A percentile compares a stretch with the other conserved stretches of the same genome.
Conservation (phyloP, 2,888 invertebrate species). For the Eupeodes latifasciatus region DNA sequence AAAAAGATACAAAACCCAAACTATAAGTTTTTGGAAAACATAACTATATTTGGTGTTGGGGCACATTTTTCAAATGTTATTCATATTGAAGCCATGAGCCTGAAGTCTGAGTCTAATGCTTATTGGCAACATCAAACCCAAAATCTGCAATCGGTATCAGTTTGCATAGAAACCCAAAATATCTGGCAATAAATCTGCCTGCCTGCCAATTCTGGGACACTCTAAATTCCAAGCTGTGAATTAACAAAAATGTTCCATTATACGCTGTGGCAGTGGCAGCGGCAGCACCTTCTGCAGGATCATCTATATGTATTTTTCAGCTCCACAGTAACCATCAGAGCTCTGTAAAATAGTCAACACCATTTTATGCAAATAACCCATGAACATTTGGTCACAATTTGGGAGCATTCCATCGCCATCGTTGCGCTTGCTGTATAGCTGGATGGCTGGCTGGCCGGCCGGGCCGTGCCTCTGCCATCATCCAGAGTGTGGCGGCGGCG, state of each 20-base stretch:
- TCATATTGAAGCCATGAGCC: neutral
- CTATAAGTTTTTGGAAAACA: neutral
- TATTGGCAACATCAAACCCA: conserved; percentile 14
- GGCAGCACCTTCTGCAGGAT: conserved; percentile 11
- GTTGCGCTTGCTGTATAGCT: conserved; percentile 2
- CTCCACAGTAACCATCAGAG: neutral
- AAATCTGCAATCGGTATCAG: conserved; percentile 40
- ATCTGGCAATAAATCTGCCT: conserved; percentile 65
- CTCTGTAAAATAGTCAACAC: conserved; percentile 62
- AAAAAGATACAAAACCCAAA: neutral
- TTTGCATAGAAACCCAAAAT: conserved; percentile 59
- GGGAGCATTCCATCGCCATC: conserved; percentile 68
- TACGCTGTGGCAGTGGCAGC: conserved; percentile 38
- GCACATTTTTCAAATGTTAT: conserved; percentile 18
- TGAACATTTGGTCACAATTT: conserved; percentile 75
- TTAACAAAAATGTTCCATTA: conserved; percentile 75
- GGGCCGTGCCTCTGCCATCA: conserved; percentile 3
- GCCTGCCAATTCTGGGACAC: conserved; percentile 66
- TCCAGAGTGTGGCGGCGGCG: neutral
- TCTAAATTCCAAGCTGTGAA: conserved; percentile 70
- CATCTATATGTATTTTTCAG: conserved; percentile 35
- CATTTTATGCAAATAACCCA: conserved; percentile 75
- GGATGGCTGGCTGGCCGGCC: neutral
- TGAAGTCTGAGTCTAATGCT: neutral
- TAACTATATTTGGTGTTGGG: conserved; percentile 13